Base-by-base conservation (phyloP, 2,113 vertebrate genomes). In the Rissa tridactyla region DNA sequence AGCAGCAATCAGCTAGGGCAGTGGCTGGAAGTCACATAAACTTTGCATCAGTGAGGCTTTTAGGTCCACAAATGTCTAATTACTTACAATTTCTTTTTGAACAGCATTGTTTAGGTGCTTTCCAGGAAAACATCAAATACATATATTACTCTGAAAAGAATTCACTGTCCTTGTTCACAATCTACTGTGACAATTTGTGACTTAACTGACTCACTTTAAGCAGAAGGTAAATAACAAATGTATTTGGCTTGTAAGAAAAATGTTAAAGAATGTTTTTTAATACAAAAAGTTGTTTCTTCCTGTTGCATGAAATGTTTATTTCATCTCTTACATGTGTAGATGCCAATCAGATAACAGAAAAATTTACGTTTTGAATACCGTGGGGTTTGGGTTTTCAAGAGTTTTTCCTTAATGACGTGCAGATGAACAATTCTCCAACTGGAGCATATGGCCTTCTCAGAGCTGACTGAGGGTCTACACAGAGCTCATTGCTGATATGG, bases 201-300 rank as follows among this genome's bases (percentile, higher is more conserved):
- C 46, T 81, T 91, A 86, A 92, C 84, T 94, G 69, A 96, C 34
- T 95, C 89, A 86, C 15, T 77, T 96, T 73, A 89, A 3, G 15
- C 82, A 80, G 55, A 88, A 92, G 38, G 1, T 82, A 80, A 96
- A 91, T 65, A 61, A 19, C 27, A 94, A 81, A 81, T 78, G 34
- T 58, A 47, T 77, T 93, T 95, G 64, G 26, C 44, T 79, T 58
- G 7, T 86, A 91, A 85, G 11, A 6, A 86, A 87, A 93, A 93
- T 58, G 25, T 82, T 87, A 89, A 96, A 94, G 25, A 81, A 93
- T 69, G 47, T 1, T 47, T 76, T 84, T 81, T 54, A 87, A 96
- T 86, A 79, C 34, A 84, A 94, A 86, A 96, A 72, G 15, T 46
- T 70, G 23, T 38, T 82, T 90, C 55, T 92, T 92, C 61, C 55